A percentile compares a stretch with the other conserved stretches of the same genome.
phyloP scores from a whole-genome alignment of 2,888 invertebrate species.

The Hyalella azteca region DNA sequence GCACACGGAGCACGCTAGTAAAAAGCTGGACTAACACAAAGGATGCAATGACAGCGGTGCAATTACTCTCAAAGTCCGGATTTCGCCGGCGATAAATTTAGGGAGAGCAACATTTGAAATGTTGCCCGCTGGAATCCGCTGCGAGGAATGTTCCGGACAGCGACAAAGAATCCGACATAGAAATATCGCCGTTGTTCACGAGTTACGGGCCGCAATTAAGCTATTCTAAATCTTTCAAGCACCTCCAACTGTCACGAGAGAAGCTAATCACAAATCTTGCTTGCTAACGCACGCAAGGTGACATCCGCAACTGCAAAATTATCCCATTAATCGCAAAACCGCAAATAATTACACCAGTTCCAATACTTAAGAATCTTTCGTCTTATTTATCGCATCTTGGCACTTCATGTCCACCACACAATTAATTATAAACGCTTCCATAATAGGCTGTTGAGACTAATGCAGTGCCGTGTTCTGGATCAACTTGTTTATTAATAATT shows the following conservation, averaged over 20 bases:
- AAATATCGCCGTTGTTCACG: conserved; percentile 20
- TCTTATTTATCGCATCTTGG: too few relatives aligned
- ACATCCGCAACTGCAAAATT: conserved; percentile 10
- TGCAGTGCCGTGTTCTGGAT: too few relatives aligned
- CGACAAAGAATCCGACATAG: conserved; percentile 22
- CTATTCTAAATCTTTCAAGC: conserved; percentile 31
- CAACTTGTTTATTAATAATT: too few relatives aligned
- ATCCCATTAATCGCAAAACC: conserved; percentile 5
- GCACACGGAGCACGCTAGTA: too few relatives aligned
- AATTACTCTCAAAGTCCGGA: conserved; percentile 26
- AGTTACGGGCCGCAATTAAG: conserved; percentile 11
- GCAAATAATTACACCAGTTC: background rate
- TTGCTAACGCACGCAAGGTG: background rate
- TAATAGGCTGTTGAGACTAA: too few relatives aligned
- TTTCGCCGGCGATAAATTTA: conserved; percentile 22
- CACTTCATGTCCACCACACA: too few relatives aligned
- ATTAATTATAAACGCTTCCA: too few relatives aligned
- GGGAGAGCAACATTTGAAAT: conserved; percentile 27
- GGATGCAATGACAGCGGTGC: background rate
- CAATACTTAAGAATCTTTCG: too few relatives aligned
- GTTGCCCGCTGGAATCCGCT: conserved; percentile 14
- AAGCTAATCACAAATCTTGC: conserved; percentile 17
- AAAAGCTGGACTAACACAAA: too few relatives aligned
- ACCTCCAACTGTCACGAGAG: conserved; percentile 30
- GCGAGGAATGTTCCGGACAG: conserved; percentile 24